Evolutionary conservation across 2,113 vertebrate species (phyloP), one percentile per base, ranked within the genome.

Genomic region (Triplophysa rosa): DNA sequence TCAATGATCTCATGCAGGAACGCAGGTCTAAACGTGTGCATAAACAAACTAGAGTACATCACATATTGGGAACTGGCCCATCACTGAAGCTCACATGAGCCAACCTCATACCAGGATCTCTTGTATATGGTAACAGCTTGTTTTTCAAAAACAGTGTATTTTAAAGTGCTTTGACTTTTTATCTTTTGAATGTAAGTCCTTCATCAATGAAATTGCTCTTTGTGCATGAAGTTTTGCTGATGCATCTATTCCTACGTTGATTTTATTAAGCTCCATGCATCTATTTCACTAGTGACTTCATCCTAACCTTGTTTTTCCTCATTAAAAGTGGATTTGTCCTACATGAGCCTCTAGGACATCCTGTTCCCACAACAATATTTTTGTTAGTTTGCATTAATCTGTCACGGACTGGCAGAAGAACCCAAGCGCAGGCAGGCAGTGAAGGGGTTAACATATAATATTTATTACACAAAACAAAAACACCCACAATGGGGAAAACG

Each of bases 1-100:
- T 78, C 45, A 65, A 78, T 78, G 63, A 84, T 67, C 49, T 84
- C 79, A 84, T 47, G 62, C 71, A 42, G 13, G 19, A 45, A 2
- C 29, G 69, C 83, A 81, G 68, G 83, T 65, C 64, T 19, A 61
- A 56, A 74, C 79, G 29, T 12, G 6, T 52, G n/a, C 4, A 64
- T 33, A 29, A 45, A 63, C 12, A 40, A 33, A 52, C 16, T 26
- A 78, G 8, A 58, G 19, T 21, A 58, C n/a, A 37, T 49, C 24
- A 73, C 26, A 45, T 47, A 26, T 16, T 17, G 21, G 49, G 16
- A 42, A 37, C n/a, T 64, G 13, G 52, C 3, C 42, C 58, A 23
- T 42, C 21, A 52, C 23, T 26, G 23, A 47, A 4, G n/a, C n/a
- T n/a, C n/a, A n/a, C n/a, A n/a, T n/a, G n/a, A 59, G 29, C 12